These are phyloP conservation scores for Drosophila multiciliata DNA, from an alignment of 2,888 invertebrate genomes.

Conservation along the genomic window DNA sequence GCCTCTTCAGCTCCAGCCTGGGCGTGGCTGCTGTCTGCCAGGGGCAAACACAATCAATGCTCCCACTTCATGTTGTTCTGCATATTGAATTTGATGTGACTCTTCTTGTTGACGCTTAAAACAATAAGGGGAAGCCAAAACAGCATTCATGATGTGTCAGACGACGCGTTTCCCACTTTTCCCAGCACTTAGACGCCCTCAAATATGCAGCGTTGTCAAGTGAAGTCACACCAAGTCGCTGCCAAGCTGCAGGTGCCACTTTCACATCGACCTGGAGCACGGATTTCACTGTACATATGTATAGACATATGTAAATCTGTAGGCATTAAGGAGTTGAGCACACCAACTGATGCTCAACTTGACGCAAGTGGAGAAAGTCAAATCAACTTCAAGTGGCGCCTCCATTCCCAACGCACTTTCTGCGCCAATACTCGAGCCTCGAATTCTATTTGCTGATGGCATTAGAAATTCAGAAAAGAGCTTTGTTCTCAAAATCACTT, in stretches of 20 bases:
- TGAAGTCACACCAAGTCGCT: constrained; percentile 20
- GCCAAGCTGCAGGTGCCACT: constrained; percentile 27
- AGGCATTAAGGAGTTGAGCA: constrained; percentile 14
- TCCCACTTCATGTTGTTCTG: constrained; percentile 16
- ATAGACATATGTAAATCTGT: neutral
- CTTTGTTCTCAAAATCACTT: neutral
- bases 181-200: constrained; percentile 74
- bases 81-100: constrained; percentile 22
- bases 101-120: constrained; percentile 61
- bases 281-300: constrained; percentile 11
- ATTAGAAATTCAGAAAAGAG: neutral
- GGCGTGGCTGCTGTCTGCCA: constrained; percentile 42
- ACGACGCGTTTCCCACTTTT: constrained; percentile 57
- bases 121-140: constrained; percentile 70
- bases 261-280: constrained; percentile 7
- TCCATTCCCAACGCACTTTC: neutral
- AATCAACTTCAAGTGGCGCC: neutral
- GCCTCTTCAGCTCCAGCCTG: constrained; percentile 16
- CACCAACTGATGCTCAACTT: constrained; percentile 11
- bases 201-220: constrained; percentile 71
- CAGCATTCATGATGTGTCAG: constrained; percentile 75
- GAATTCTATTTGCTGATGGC: neutral
- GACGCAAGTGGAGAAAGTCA: constrained; percentile 1
- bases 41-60: constrained; percentile 75
- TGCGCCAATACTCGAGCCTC: neutral